Evolutionary conservation across 1,140 invertebrate species (phyloP).

Genomic region (Drosophila pectinifera): DNA sequence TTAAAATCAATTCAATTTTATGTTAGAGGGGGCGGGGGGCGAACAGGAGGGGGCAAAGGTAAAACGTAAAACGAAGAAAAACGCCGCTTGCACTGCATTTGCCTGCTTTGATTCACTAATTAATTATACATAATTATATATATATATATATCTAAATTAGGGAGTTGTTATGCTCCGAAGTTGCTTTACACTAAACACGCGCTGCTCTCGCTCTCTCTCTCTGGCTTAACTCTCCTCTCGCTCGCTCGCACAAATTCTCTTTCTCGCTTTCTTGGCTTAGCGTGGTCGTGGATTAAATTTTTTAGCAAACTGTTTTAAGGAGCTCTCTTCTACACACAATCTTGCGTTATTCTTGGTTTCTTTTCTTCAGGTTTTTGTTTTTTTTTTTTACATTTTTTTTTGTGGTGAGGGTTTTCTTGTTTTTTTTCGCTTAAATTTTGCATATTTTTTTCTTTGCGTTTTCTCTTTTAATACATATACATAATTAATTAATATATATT

Average conservation of each 20-base stretch:
- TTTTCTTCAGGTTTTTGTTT: conserved; percentile 50
- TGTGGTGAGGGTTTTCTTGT: conserved; percentile 57
- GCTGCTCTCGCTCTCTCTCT: conserved; percentile 23
- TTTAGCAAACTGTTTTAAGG: conserved; percentile 34
- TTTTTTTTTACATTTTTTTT: conserved; percentile 37
- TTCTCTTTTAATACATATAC: conserved; percentile 63
- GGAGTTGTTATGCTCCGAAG: conserved; percentile 46
- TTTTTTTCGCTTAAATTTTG: conserved; percentile 58
- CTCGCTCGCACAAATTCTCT: conserved; percentile 11
- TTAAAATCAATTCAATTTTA: conserved; percentile 64
- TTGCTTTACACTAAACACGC: conserved; percentile 51
- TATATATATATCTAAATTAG: conserved; percentile 32
- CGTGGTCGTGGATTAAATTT: conserved; percentile 35
- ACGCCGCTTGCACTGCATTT: conserved; percentile 71
- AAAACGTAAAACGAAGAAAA: conserved; percentile 59
- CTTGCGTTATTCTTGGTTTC: conserved; percentile 39
- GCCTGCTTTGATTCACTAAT: conserved; percentile 71
- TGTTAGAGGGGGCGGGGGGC: conserved; percentile 17
- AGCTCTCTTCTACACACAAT: conserved; percentile 18
- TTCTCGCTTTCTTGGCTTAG: conserved; percentile 20
- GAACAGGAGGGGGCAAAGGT: conserved; percentile 23
- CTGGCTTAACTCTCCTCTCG: conserved; percentile 11
- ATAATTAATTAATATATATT: conserved; percentile 76
- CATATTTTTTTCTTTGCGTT: conserved; percentile 50
- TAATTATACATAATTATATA: conserved; percentile 59